Percentiles rank a stretch among this genome's conserved stretches.
phyloP scores from a whole-genome alignment of 1,140 invertebrate genomes.

The Cephus cinctus region DNA sequence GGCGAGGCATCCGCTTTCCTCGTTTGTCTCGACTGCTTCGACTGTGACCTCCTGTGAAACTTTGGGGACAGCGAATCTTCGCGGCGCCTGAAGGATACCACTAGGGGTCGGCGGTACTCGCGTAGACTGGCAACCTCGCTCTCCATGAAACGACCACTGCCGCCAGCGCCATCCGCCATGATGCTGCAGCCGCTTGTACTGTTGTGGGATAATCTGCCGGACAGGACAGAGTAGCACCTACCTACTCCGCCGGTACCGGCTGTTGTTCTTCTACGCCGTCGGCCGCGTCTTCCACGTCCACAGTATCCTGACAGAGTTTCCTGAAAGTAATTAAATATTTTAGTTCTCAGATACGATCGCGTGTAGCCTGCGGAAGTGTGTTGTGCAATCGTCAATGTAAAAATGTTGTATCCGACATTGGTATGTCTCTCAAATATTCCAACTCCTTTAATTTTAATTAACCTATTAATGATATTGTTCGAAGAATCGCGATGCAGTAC shows the following conservation, averaged over 20 bases:
- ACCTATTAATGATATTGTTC: background rate
- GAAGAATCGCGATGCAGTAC: background rate
- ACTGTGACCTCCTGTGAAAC: too few relatives aligned
- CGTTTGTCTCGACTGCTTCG: too few relatives aligned
- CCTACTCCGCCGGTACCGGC: background rate
- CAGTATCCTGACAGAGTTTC: conserved; percentile 3
- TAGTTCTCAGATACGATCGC: background rate
- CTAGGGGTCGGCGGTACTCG: background rate
- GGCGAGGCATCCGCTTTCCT: background rate
- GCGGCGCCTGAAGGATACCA: background rate
- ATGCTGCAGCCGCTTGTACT: background rate
- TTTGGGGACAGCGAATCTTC: too few relatives aligned
- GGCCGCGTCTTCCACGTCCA: background rate
- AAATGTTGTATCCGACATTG: background rate
- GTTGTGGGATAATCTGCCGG: background rate
- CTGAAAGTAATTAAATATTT: conserved; percentile 1
- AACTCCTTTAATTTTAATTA: background rate
- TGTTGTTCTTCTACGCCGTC: background rate
- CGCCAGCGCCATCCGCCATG: background rate
- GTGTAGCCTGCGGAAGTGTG: background rate
- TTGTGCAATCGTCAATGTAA: background rate
- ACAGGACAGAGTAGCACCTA: conserved; percentile 6
- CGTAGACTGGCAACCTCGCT: background rate
- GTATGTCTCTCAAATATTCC: background rate
- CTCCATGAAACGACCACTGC: background rate